Evolutionary conservation across 1,140 invertebrate genomes (phyloP).

Genomic region (Drosophila arawakana): DNA sequence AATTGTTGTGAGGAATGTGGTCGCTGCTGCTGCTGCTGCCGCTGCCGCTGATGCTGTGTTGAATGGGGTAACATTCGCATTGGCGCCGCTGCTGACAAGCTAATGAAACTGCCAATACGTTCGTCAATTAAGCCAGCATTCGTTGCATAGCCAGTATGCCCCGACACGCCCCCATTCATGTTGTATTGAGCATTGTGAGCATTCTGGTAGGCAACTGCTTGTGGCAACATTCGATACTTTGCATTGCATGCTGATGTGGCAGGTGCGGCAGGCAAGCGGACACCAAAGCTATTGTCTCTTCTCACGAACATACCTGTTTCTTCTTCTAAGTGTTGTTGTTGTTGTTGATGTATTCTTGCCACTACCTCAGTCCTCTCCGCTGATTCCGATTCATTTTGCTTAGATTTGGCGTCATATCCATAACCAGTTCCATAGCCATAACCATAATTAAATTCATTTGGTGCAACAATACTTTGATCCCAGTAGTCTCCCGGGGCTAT

Average conservation of each 20-base stretch:
- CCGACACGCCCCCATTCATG: conserved; percentile 37
- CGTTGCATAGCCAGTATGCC: conserved; percentile 75
- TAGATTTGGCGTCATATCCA: conserved; percentile 87
- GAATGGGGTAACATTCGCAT: conserved; percentile 57
- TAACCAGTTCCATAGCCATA: conserved; percentile 73
- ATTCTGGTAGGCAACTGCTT: conserved; percentile 44
- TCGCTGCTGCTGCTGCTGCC: not conserved
- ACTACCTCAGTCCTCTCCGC: not conserved
- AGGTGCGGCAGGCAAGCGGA: conserved; percentile 66
- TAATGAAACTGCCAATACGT: conserved; percentile 42
- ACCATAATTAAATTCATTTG: conserved; percentile 28
- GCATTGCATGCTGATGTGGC: conserved; percentile 13
- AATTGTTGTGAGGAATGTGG: conserved; percentile 25
- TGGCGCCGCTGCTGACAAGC: conserved; percentile 83
- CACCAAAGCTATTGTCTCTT: conserved; percentile 43
- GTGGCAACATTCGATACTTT: conserved; percentile 75
- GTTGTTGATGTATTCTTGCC: not conserved
- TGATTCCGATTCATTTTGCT: conserved; percentile 14
- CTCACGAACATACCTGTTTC: conserved; percentile 63
- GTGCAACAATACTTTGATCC: conserved; percentile 23
- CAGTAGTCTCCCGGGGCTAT: conserved; percentile 37
- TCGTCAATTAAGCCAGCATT: conserved; percentile 52
- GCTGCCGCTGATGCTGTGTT: conserved; percentile 22
- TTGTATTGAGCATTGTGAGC: conserved; percentile 27
- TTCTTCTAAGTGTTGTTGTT: no score